Percentiles rank a stretch among this genome's conserved stretches.
phyloP scores from a whole-genome alignment of 30 jellyfish, hydroid and myxozoan genomes.

The Pseudorhiza aurosa region DNA sequence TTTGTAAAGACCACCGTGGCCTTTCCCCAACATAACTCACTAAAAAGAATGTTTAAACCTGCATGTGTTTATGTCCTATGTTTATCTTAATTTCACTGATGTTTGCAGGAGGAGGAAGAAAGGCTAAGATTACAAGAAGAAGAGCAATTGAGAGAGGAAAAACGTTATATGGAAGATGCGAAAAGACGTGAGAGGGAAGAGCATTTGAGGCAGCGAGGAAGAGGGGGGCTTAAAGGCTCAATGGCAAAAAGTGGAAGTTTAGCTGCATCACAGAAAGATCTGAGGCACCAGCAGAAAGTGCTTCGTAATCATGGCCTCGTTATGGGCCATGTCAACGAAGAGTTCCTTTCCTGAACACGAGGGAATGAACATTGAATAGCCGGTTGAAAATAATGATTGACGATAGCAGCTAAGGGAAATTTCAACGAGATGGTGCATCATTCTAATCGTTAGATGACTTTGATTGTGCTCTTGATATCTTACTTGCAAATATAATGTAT shows the following conservation, averaged over 20 bases:
- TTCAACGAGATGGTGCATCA: too few relatives aligned
- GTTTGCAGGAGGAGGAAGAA: slow-evolving; percentile 79
- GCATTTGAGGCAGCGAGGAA: slow-evolving; percentile 87
- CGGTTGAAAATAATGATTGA: too few relatives aligned
- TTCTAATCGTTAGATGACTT: too few relatives aligned
- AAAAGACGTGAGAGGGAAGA: slow-evolving; percentile 78
- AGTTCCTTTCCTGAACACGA: slow-evolving; percentile 60
- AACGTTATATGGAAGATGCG: slow-evolving; percentile 67
- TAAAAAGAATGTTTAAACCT: too few relatives aligned
- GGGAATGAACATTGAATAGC: too few relatives aligned
- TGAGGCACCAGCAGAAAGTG: slow-evolving; percentile 85
- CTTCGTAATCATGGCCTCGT: slow-evolving; percentile 96
- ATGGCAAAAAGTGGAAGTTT: neutral
- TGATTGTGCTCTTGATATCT: too few relatives aligned
- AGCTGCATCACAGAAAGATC: slow-evolving; percentile 71
- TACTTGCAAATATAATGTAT: too few relatives aligned
- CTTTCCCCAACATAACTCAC: too few relatives aligned
- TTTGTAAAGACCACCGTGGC: too few relatives aligned
- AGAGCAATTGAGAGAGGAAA: slow-evolving; percentile 49
- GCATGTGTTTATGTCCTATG: too few relatives aligned
- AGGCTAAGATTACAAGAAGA: slow-evolving; percentile 52
- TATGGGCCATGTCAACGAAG: slow-evolving; percentile 94
- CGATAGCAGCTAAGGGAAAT: too few relatives aligned
- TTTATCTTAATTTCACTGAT: neutral
- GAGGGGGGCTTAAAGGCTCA: slow-evolving; percentile 23